Conservation (phyloP, 1,140 invertebrate species). For the Hyles euphorbiae region DNA sequence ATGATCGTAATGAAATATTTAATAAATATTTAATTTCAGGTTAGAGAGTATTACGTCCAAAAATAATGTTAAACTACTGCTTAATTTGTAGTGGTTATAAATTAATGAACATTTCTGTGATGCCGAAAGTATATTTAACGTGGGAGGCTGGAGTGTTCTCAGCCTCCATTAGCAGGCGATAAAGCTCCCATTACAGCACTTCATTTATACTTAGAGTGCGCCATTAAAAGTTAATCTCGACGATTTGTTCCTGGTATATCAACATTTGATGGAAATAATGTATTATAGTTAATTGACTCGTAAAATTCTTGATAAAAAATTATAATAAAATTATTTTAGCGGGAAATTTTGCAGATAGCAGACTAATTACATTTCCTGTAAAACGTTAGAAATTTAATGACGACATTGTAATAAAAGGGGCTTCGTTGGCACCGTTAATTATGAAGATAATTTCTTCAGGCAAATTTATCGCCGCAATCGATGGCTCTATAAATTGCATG, state of each 20-base stretch:
- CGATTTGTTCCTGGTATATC: conserved; percentile 16
- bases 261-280: neutral
- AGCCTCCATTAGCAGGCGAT: conserved; percentile 34
- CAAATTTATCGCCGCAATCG: conserved; percentile 45
- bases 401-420: conserved; percentile 53
- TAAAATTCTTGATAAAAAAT: neutral
- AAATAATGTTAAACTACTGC: too few relatives aligned
- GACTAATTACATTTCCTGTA: conserved; percentile 17
- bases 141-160: conserved; percentile 19
- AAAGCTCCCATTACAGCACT: conserved; percentile 36
- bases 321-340: neutral
- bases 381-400: conserved; percentile 48
- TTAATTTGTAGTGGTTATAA: too few relatives aligned
- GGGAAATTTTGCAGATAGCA: conserved; percentile 1
- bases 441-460: conserved; percentile 41
- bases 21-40: too few relatives aligned
- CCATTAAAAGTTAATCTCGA: conserved; percentile 37
- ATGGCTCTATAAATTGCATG: conserved; percentile 50
- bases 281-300: neutral
- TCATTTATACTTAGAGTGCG: conserved; percentile 33
- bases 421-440: conserved; percentile 45
- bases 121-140: neutral
- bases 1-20: too few relatives aligned
- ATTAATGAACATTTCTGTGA: too few relatives aligned
- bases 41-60: too few relatives aligned